Conservation (phyloP, 2,113 vertebrate genomes). For the Macquaria australasica region DNA sequence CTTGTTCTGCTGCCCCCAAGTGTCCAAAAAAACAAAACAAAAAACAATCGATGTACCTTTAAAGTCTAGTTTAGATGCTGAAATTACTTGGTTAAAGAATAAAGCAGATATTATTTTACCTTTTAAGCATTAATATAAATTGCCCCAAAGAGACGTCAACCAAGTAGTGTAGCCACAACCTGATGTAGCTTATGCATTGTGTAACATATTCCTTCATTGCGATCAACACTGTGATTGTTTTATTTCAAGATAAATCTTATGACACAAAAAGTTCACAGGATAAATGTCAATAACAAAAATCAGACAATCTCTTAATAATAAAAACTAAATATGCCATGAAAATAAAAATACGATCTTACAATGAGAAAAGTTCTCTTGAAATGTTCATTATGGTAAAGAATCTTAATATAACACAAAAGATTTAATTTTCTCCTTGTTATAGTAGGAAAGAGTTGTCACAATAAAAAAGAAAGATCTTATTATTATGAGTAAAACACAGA, state of each 20-base stretch:
- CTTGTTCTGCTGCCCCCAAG: too few relatives aligned
- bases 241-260: neutral
- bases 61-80: too few relatives aligned
- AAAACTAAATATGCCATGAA: neutral
- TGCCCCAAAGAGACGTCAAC: too few relatives aligned
- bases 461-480: conserved; percentile 27
- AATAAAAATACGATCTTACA: neutral
- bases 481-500: conserved; percentile 29
- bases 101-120: too few relatives aligned
- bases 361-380: neutral
- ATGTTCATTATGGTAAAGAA: neutral
- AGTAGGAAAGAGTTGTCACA: conserved; percentile 6
- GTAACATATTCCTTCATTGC: neutral
- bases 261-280: neutral
- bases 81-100: too few relatives aligned
- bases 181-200: neutral
- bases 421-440: neutral
- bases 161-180: neutral
- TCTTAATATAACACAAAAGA: neutral
- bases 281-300: neutral
- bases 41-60: too few relatives aligned
- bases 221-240: neutral
- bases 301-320: neutral
- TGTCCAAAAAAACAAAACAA: too few relatives aligned
- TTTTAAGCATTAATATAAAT: too few relatives aligned